phyloP scores from a whole-genome alignment of 2,113 vertebrate genomes.

The Peromyscus californicus region DNA sequence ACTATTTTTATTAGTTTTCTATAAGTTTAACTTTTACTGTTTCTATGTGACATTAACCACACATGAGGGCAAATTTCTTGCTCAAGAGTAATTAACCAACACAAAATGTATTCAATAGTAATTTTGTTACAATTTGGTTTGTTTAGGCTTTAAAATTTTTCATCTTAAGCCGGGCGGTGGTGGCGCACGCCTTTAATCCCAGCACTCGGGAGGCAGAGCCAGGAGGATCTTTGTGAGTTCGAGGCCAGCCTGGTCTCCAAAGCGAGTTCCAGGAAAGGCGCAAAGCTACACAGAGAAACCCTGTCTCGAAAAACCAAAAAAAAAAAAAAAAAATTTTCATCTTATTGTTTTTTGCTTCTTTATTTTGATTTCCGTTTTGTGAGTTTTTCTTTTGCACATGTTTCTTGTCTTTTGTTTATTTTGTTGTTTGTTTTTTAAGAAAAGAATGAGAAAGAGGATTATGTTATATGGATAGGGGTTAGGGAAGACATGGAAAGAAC shows the following conservation, averaged over 20 bases:
- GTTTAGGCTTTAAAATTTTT: neutral
- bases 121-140: neutral
- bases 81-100: neutral
- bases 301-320: too few species aligned
- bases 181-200: too few species aligned
- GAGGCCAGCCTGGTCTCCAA: too few species aligned
- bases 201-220: too few species aligned
- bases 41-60: neutral
- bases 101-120: neutral
- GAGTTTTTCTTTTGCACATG: neutral
- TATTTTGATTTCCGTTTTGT: neutral
- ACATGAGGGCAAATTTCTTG: neutral
- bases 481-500: neutral
- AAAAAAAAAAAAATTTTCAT: too few species aligned
- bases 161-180: too few species aligned
- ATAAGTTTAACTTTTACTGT: neutral
- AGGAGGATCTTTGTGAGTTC: too few species aligned
- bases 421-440: neutral
- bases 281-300: too few species aligned
- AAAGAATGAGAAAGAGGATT: neutral
- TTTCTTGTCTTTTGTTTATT: neutral
- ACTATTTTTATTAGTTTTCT: constrained; percentile 23
- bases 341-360: too few species aligned
- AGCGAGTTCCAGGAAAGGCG: too few species aligned
- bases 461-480: too few species aligned